phyloP scores from a whole-genome alignment of 2,888 invertebrate genomes.

The Yponomeuta plumbellus region DNA sequence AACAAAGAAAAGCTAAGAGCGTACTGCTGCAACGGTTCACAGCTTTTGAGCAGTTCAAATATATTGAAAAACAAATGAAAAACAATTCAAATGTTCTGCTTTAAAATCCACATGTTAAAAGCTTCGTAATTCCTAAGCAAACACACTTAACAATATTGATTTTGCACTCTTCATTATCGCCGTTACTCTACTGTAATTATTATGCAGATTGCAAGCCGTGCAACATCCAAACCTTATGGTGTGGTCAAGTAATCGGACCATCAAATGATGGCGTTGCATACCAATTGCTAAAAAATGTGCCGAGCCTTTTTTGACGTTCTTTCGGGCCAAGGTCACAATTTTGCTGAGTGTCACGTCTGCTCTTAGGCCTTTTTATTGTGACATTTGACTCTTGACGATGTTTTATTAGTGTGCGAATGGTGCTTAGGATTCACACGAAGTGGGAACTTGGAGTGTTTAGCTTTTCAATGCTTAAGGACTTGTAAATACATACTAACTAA shows the following conservation, averaged over 20 bases:
- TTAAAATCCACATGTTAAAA: neutral
- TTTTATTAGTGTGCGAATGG: neutral
- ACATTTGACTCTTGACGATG: neutral
- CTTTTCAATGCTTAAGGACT: neutral
- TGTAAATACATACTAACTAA: no score
- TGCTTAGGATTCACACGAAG: neutral
- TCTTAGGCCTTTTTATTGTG: neutral
- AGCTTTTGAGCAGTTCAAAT: no score
- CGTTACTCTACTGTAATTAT: neutral
- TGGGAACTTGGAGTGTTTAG: neutral
- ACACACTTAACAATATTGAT: neutral
- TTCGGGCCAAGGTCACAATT: slow-evolving; percentile 37
- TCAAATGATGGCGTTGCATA: neutral
- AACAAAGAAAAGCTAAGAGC: neutral
- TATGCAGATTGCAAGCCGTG: neutral
- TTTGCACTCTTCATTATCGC: neutral
- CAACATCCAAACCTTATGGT: neutral
- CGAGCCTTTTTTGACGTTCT: neutral
- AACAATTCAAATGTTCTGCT: no score
- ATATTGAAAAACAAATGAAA: no score
- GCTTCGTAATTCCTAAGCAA: neutral
- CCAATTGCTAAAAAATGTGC: neutral
- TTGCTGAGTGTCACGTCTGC: slow-evolving; percentile 22
- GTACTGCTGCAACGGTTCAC: neutral
- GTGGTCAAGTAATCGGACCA: neutral